A percentile compares a stretch with the other conserved stretches of the same genome.
These are phyloP conservation scores for Haemorhous mexicanus DNA, from an alignment of 2,113 vertebrate species.

Conservation along the genomic window DNA sequence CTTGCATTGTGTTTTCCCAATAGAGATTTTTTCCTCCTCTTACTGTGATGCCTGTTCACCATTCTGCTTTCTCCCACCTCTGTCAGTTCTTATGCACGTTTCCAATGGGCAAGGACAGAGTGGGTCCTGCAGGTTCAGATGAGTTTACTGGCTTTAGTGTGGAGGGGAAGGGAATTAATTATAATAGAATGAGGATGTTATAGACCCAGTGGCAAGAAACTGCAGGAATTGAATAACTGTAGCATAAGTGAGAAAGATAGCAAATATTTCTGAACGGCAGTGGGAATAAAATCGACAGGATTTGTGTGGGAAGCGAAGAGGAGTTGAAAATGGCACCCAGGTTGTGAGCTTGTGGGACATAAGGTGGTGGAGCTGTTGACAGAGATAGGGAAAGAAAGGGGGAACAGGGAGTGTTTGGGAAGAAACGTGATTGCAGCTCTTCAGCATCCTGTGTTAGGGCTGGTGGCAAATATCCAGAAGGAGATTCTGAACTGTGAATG, in stretches of 20 bases:
- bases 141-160: neutral
- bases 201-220: neutral
- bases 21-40: neutral
- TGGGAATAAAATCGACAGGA: conserved; percentile 40
- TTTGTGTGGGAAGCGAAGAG: conserved; percentile 45
- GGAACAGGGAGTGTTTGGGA: neutral
- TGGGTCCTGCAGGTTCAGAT: neutral
- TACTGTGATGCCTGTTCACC: neutral
- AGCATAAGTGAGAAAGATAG: neutral
- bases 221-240: neutral
- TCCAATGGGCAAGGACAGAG: neutral
- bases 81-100: fast-evolving
- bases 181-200: neutral
- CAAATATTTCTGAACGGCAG: conserved; percentile 10
- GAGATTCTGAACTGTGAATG: conserved; percentile 29
- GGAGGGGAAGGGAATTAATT: neutral
- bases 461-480: conserved; percentile 59
- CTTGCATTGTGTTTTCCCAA: neutral
- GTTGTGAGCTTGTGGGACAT: conserved; percentile 58
- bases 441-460: neutral
- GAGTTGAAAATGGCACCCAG: conserved; percentile 56
- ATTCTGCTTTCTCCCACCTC: neutral
- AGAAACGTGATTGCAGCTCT: conserved; percentile 42
- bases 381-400: neutral
- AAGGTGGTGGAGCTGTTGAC: conserved; percentile 42